Percentiles rank a stretch among this genome's conserved stretches.
phyloP scores from a whole-genome alignment of 30 jellyfish, hydroid and myxozoan species.

The Aurelia sp. region DNA sequence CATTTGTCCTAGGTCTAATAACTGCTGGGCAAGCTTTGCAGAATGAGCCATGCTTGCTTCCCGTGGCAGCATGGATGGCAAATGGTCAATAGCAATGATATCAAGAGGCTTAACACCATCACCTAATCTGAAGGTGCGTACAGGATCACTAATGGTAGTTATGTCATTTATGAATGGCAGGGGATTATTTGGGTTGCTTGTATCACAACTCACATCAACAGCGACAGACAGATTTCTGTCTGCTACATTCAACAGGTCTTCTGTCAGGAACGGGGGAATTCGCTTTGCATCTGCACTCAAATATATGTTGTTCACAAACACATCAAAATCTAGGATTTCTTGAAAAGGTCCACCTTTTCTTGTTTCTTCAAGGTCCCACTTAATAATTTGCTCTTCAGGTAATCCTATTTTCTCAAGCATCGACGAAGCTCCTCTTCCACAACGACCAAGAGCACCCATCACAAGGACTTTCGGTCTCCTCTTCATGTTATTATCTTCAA shows the following conservation, averaged over 20 bases:
- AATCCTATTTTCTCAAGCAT: conserved; percentile 67
- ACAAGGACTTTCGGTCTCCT: conserved; percentile 59
- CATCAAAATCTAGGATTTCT: conserved; percentile 59
- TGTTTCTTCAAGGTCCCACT: conserved; percentile 75
- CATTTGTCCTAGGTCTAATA: conserved; percentile 39
- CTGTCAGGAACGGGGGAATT: conserved; percentile 44
- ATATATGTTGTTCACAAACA: conserved; percentile 62
- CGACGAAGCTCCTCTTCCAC: conserved; percentile 76
- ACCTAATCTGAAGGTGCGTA: conserved; percentile 21
- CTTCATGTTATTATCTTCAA: background rate
- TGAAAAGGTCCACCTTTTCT: conserved; percentile 69
- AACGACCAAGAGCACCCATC: conserved; percentile 81
- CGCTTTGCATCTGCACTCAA: conserved; percentile 32
- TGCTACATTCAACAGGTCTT: conserved; percentile 22
- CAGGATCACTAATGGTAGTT: conserved; percentile 63
- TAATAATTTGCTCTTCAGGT: conserved; percentile 28
- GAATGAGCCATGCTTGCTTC: conserved; percentile 61
- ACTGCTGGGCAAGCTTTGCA: conserved; percentile 44
- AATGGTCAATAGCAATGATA: conserved; percentile 70
- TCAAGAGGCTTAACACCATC: conserved; percentile 42
- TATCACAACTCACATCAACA: conserved; percentile 84
- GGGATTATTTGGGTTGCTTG: conserved; percentile 75
- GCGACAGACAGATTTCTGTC: conserved; percentile 61
- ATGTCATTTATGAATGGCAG: conserved; percentile 59
- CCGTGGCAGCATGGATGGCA: conserved; percentile 76